A percentile compares a stretch with the other conserved stretches of the same genome.
phyloP scores from a whole-genome alignment of 2,797 vertebrate genomes.

The Sebastes itinus region DNA sequence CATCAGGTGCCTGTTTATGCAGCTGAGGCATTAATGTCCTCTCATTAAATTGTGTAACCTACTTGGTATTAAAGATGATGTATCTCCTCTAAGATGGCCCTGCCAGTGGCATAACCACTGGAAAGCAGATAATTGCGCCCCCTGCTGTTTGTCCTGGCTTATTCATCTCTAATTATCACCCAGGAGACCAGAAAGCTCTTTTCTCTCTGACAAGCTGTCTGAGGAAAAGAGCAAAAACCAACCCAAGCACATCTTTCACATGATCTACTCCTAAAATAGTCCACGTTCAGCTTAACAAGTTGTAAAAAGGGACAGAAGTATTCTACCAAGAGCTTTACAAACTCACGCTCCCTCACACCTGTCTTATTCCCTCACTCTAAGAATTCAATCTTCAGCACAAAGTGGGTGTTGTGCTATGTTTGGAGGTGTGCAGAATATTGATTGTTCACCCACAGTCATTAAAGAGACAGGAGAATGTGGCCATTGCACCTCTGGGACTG shows the following conservation, averaged over 20 bases:
- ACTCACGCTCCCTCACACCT: background rate
- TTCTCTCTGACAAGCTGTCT: slow-evolving; percentile 61
- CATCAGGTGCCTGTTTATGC: background rate
- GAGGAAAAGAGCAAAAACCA: slow-evolving; percentile 41
- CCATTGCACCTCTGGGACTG: slow-evolving; percentile 66
- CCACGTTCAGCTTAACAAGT: background rate
- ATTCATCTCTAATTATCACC: slow-evolving; percentile 73
- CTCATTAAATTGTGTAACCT: slow-evolving; percentile 24
- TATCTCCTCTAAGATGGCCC: slow-evolving; percentile 26
- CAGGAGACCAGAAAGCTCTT: slow-evolving; percentile 53
- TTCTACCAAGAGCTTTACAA: slow-evolving; percentile 11
- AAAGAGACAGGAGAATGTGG: slow-evolving; percentile 69
- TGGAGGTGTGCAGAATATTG: slow-evolving; percentile 75
- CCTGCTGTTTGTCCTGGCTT: slow-evolving; percentile 54
- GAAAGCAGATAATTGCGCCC: slow-evolving; percentile 52
- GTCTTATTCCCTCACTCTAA: slow-evolving; percentile 35
- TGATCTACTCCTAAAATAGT: slow-evolving; percentile 52
- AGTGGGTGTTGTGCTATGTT: slow-evolving; percentile 74
- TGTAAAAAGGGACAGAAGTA: background rate
- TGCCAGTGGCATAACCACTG: slow-evolving; percentile 29
- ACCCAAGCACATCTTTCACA: slow-evolving; percentile 36
- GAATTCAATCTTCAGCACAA: slow-evolving; percentile 52
- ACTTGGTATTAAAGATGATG: slow-evolving; percentile 7
- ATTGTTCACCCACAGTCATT: slow-evolving; percentile 78
- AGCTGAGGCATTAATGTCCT: background rate